Conservation (phyloP, 1,140 invertebrate genomes). For the Sesamia nonagrioides region DNA sequence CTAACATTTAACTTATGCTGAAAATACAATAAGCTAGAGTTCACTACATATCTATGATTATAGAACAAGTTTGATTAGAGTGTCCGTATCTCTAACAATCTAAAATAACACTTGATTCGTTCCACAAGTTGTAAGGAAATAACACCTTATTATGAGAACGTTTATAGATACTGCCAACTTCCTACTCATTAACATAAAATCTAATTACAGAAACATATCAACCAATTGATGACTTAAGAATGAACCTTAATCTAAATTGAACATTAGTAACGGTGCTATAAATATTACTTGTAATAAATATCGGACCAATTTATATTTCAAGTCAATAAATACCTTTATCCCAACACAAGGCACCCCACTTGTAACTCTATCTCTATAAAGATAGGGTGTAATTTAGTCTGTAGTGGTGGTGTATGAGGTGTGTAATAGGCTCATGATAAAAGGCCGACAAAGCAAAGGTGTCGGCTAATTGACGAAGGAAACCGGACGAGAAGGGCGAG, state of each 20-base stretch:
- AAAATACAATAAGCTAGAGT: not conserved
- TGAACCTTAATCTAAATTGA: constrained; percentile 39
- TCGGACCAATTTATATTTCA: constrained; percentile 47
- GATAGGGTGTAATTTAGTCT: not conserved
- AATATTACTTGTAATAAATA: constrained; percentile 37
- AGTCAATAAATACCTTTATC: constrained; percentile 46
- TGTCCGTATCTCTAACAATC: not conserved
- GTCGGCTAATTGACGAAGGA: constrained; percentile 64
- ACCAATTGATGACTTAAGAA: constrained; percentile 22
- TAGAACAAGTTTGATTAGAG: not conserved
- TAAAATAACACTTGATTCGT: not conserved
- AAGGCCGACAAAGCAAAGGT: constrained; percentile 68
- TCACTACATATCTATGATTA: too few relatives aligned
- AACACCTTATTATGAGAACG: not conserved
- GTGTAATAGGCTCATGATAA: constrained; percentile 63
- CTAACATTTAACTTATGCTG: too few relatives aligned
- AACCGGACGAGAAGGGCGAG: constrained; percentile 27
- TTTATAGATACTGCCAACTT: constrained; percentile 13
- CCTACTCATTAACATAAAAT: constrained; percentile 21
- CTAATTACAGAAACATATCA: constrained; percentile 30
- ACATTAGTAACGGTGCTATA: constrained; percentile 48
- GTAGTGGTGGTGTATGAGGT: not conserved
- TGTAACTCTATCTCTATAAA: not conserved
- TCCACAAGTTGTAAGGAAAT: not conserved
- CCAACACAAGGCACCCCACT: not conserved